These are phyloP conservation scores for Lycaena phlaeas DNA, from an alignment of 2,888 invertebrate genomes.

Conservation along the genomic window DNA sequence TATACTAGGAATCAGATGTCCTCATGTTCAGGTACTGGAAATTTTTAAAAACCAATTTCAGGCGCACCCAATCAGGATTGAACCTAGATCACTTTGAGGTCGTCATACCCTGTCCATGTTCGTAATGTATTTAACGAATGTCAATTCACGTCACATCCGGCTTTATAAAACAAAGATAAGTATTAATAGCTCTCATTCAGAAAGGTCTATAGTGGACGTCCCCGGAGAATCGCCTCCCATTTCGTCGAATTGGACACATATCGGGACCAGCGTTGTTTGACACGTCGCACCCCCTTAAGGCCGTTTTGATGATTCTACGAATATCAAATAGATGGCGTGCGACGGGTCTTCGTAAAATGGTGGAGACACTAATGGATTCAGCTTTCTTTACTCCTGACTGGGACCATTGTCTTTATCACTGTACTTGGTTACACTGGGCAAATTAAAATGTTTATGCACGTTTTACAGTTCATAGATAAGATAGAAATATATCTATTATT, in stretches of 20 bases:
- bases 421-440: slow-evolving; percentile 32
- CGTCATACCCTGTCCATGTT: too few species aligned
- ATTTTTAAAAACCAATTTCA: too few species aligned
- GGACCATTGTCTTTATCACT: slow-evolving; percentile 59
- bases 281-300: slow-evolving; percentile 34
- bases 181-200: slow-evolving; percentile 67
- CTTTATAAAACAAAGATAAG: slow-evolving; percentile 69
- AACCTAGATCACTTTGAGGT: too few species aligned
- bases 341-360: slow-evolving; percentile 43
- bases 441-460: too few species aligned
- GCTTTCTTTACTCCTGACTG: slow-evolving; percentile 62
- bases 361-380: slow-evolving; percentile 64
- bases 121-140: slow-evolving; percentile 52
- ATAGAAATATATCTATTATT: too few species aligned
- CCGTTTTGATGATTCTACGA: slow-evolving; percentile 38
- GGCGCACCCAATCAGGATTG: too few species aligned
- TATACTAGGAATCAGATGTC: too few species aligned
- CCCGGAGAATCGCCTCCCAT: slow-evolving; percentile 65
- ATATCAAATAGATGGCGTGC: slow-evolving; percentile 29
- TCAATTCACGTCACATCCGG: slow-evolving; percentile 60
- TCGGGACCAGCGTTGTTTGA: slow-evolving; percentile 44
- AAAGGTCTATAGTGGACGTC: slow-evolving; percentile 64
- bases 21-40: too few species aligned
- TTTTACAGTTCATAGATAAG: too few species aligned
- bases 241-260: slow-evolving; percentile 63